Conservation (phyloP, 2,797 vertebrate genomes). For the Enteromius trimaculatus region DNA sequence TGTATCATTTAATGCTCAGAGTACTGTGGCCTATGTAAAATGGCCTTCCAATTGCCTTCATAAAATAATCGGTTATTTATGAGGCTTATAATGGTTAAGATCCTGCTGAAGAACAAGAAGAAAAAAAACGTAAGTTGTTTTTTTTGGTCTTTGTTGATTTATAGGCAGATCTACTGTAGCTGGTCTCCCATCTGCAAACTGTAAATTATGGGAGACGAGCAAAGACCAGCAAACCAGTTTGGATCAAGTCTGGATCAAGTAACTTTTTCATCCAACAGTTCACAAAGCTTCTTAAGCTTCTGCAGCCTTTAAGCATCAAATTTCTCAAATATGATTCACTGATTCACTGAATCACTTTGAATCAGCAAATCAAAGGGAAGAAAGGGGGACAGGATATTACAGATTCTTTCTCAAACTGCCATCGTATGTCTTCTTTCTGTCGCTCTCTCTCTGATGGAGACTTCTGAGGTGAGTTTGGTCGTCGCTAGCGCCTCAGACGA, state of each 20-base stretch:
- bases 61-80: not conserved
- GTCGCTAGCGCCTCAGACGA: not conserved
- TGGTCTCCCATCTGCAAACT: not conserved
- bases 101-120: not conserved
- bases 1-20: not conserved
- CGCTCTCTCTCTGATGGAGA: slow-evolving; percentile 1
- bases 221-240: not conserved
- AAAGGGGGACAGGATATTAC: not conserved
- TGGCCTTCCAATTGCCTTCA: not conserved
- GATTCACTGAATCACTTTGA: slow-evolving; percentile 9
- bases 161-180: not conserved
- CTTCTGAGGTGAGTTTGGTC: not conserved
- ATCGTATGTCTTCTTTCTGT: not conserved
- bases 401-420: slow-evolving; percentile 6
- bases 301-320: not conserved
- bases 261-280: not conserved
- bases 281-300: not conserved
- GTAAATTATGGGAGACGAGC: not conserved
- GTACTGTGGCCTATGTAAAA: not conserved
- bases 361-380: not conserved
- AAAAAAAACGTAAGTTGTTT: not conserved
- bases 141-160: not conserved
- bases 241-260: not conserved
- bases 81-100: not conserved
- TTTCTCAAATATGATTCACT: not conserved